Base-by-base conservation (phyloP, 2,888 invertebrate genomes). In the Microplitis manilae region DNA sequence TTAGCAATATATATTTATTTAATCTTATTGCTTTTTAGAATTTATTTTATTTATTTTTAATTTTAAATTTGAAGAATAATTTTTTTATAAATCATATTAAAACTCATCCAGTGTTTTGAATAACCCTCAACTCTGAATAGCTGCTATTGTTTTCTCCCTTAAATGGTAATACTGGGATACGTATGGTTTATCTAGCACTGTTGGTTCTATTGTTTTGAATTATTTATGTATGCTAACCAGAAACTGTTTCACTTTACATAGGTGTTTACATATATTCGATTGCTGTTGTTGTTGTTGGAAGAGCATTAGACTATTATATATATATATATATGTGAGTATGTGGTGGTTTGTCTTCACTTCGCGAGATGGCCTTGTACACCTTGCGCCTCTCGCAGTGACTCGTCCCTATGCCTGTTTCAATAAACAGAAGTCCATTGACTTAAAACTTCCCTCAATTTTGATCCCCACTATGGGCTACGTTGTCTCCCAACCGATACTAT, bases 211-310 rank as follows among this genome's bases (percentile, higher is more conserved):
- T 69, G 69, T 64, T 65, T 70, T 73, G 77, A 77, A 77, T 77
- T 73, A 77, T 77, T 68, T 50, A 77, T 77, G 38, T 62, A 77
- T 73, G 69, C 69, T 69, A 77, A 76, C 64, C 64, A 60, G 64
- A 20, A n/a, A 68, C 62, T 73, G 69, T 77, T 73, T 73, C 64
- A 6, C 17, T 73, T 50, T 50, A 17, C 68, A 62, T 39, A 41
- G 61, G 68, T 41, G 61, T 41, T 41, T 15, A 64, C 59, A 17
- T 30, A 67, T 60, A 65, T n/a, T 72, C 68, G n/a, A 60, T 17
- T 61, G 41, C 20, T 65, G 73, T 73, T 40, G 38, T 39, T 40
- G 38, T 39, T 72, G 15, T 38, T 50, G 50, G 13, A 50, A 50
- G 50, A 50, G 13, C 2, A 30, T 20, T 8, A 9, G 9, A 6